Evolutionary conservation across 2,113 vertebrate genomes (phyloP), one percentile per base, ranked within the genome.

Genomic region (Anoura caudifer): DNA sequence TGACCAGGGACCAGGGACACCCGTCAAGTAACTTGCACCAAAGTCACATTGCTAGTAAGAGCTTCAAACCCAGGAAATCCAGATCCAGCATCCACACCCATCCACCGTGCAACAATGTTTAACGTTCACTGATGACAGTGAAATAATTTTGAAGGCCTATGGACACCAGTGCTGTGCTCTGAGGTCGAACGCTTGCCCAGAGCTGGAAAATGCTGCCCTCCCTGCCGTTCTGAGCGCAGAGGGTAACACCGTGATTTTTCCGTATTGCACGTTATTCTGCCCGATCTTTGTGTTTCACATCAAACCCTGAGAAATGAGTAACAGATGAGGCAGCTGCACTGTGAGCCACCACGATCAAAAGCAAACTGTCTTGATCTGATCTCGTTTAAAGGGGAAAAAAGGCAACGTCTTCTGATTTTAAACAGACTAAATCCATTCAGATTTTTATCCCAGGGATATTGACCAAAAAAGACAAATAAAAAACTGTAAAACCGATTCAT

Each of bases 401-500:
- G 38, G 80, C 87, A 95, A 1, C 31, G 41, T 95, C 95, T 98
- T 97, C 83, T 95, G 97, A 97, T 95, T 97, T 65, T 65, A 76
- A 90, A 95, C 52, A 97, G 97, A 98, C 98, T 98, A 97, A 98
- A 98, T 98, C 96, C 97, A 98, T 98, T 95, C 76, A 73, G 70
- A 92, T 81, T 97, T 98, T 87, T 92, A 98, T 22, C 75, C 83
- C 91, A 97, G 65, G 70, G 92, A 93, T 6, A 4, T 2, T 86
- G 95, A 97, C 96, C 95, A 73, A 97, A 96, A 97, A 94, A 86
- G 92, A 93, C 82, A 93, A 87, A 95, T 45, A 52, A 47, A 47
- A 81, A 96, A 94, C 97, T 92, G 73, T 79, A 96, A 94, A 98
- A 83, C 69, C 72, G 3, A 94, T 95, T 84, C 92, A 97, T 90